Base-by-base conservation (phyloP, 2,888 invertebrate species). In the Pseudeuparius sepicola region DNA sequence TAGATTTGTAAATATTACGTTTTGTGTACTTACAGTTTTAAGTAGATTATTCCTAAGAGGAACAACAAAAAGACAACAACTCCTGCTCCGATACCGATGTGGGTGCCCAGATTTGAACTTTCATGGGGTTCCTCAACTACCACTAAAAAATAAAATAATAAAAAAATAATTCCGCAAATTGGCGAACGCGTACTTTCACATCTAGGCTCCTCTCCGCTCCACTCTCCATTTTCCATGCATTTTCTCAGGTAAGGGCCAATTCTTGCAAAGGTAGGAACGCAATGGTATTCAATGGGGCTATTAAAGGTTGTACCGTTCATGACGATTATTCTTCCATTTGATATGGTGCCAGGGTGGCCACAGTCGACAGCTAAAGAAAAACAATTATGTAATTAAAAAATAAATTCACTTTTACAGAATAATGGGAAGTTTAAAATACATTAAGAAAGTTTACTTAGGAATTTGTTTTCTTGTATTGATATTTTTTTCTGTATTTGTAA, bases 201-300 rank as follows among this genome's bases (percentile, higher is more conserved):
- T 49, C 71, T 71, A 0, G 90, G 89, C 48, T 86, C 82, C 32
- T 83, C 82, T 0, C 88, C 88, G 3, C 87, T 87, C 90, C 92
- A 92, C 27, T 70, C 67, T 3, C 84, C 88, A 41, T 80, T 83
- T 36, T 86, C 86, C 60, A 78, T 67, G 55, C 90, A 92, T 54
- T 85, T 85, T 39, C 90, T 68, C 12, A 87, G 61, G 57, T 85
- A 84, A 1, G 84, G 81, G 0, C 90, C 90, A 1, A 79, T 75
- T 6, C 87, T 69, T 54, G 82, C 81, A 63, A 71, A 88, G 50
- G 81, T 83, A 2, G 88, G 89, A 36, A 89, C 61, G 55, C 92
- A 92, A 55, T 89, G 88, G 59, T 90, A 90, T 56, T 90, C 90
- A 1, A 87, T 79, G 0, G 84, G 79, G 34, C 86, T 85, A 16